Base-by-base conservation (phyloP, 30 jellyfish, hydroid and myxozoan genomes). In the Hydractinia echinata region DNA sequence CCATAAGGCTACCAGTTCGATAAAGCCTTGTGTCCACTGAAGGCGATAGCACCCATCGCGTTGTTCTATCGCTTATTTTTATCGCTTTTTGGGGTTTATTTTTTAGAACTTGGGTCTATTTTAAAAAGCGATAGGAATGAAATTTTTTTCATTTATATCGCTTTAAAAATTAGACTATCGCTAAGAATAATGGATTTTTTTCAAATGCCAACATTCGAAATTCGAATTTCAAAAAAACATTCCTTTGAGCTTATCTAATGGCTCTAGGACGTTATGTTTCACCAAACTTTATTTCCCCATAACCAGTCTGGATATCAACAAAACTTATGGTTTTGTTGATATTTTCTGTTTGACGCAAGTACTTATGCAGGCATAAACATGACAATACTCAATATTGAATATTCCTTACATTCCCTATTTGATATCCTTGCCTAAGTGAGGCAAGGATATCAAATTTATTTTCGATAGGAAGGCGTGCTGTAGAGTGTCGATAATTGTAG, bases 331-430 rank as follows among this genome's bases (percentile, higher is more conserved):
- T 83, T 20, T 72, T 67, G 68, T 79, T 3, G 90, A 80, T n/a
- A 73, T 80, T 79, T 54, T 81, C 90, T 81, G 95, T 86, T 50
- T 19, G 87, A 15, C 95, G 81, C 62, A 72, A 53, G 66, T 86
- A 79, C 20, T 71, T 86, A 5, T 86, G 44, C 44, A 30, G 44
- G 44, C 44, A 30, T 30, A 30, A 30, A 30, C 44, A 30, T 30
- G 44, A 30, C 82, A 21, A 79, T 67, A 53, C 87, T 49, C 7
- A 73, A 39, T 15, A 11, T 58, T 11, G 66, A 20, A 18, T 55
- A 66, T 82, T 82, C 51, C 72, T 55, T 10, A 54, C 39, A 20
- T 77, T 10, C 21, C 85, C 86, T 4, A 66, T 51, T 9, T 85
- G 39, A 72, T 68, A 70, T 54, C 54, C 4, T 72, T 86, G 68